Evolutionary conservation across 1,140 invertebrate species (phyloP).

Genomic region (Zaprionus kolodkinae): DNA sequence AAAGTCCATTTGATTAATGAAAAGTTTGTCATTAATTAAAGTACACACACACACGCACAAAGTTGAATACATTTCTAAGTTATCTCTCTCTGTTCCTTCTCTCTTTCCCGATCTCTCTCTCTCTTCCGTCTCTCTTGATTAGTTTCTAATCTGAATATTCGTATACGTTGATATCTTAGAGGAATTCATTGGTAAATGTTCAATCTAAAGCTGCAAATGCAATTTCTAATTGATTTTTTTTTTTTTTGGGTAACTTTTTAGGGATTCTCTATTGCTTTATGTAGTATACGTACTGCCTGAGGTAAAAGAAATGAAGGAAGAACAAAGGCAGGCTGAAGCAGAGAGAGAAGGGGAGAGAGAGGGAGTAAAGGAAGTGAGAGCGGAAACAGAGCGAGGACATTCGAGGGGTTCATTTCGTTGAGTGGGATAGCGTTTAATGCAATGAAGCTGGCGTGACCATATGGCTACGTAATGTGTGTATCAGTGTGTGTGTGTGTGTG

Average conservation of each 20-base stretch:
- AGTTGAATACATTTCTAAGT: background rate
- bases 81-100: background rate
- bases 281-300: background rate
- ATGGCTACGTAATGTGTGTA: slow-evolving; percentile 19
- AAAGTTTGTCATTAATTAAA: background rate
- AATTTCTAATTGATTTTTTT: slow-evolving; percentile 22
- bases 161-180: background rate
- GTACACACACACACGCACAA: background rate
- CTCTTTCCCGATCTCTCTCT: background rate
- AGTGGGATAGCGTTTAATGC: slow-evolving; percentile 24
- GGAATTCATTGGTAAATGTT: no score
- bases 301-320: background rate
- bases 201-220: background rate
- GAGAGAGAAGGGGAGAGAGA: background rate
- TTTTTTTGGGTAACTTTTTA: background rate
- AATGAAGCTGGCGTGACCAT: slow-evolving; percentile 29
- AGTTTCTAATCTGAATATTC: background rate
- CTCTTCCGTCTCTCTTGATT: background rate
- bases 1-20: background rate
- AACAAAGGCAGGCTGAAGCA: background rate
- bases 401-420: slow-evolving; percentile 20
- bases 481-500: slow-evolving; percentile 12
- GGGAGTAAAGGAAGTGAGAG: background rate
- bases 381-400: background rate
- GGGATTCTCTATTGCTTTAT: background rate